Percentiles rank a stretch among this genome's conserved stretches.
phyloP scores from a whole-genome alignment of 1,140 invertebrate genomes.

The Fopius arisanus region DNA sequence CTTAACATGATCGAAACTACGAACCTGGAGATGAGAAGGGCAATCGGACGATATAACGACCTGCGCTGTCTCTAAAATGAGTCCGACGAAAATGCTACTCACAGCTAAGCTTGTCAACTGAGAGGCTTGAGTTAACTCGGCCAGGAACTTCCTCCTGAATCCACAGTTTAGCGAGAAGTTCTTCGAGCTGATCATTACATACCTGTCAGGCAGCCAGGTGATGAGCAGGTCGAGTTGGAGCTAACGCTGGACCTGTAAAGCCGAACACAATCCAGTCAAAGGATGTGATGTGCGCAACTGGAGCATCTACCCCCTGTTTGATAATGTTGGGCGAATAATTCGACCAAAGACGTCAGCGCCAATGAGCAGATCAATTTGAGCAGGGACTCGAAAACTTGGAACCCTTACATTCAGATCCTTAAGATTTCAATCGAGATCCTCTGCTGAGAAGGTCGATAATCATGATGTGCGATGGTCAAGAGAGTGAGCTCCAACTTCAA shows the following conservation, averaged over 20 bases:
- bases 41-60: no score
- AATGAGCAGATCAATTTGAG: not conserved
- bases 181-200: not conserved
- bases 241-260: not conserved
- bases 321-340: slow-evolving; percentile 31
- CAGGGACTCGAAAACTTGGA: not conserved
- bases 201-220: not conserved
- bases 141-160: not conserved
- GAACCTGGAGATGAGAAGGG: no score
- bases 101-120: not conserved
- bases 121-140: not conserved
- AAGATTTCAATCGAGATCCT: not conserved
- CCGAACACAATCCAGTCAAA: not conserved
- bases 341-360: not conserved
- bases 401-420: not conserved
- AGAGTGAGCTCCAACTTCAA: no score
- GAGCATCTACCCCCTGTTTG: not conserved
- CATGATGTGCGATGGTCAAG: not conserved
- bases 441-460: not conserved
- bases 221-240: not conserved
- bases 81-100: no score
- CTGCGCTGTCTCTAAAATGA: no score
- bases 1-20: no score
- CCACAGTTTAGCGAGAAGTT: not conserved
- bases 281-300: not conserved